Base-by-base conservation (phyloP, 2,797 vertebrate genomes). In the Tenualosa thibaudeaui region DNA sequence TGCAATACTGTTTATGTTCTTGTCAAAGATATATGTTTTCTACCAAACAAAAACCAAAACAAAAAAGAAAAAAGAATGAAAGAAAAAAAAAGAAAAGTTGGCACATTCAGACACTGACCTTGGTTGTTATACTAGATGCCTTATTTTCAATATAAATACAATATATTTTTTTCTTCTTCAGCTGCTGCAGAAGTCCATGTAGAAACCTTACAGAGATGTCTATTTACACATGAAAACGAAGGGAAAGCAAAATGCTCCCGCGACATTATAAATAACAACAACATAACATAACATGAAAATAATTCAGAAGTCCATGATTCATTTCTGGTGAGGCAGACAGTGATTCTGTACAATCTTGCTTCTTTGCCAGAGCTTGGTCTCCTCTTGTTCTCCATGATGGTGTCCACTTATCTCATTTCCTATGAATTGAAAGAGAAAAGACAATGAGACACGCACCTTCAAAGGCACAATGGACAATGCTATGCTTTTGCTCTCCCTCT, bases 61-160 rank as follows among this genome's bases (percentile, higher is more conserved):
- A 68, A 88, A 86, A 85, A 91, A 92, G 93, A 91, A 91, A 92
- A 81, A 56, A n/a, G 31, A 31, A 31, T 0, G 31, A 56, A n/a
- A 53, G 58, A 17, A 43, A 10, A 68, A 88, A 86, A 85, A 91
- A 92, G 93, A 91, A 91, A 92, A 81, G 90, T 95, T 96, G 96
- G 95, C 95, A 96, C 95, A 96, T 96, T 96, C 94, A 95, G 91
- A 96, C 91, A 90, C 92, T 91, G 93, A 91, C 86, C 31, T 90
- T 92, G 89, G 86, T 89, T 88, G 89, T 92, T 89, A 92, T 92
- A 94, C 92, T 86, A 90, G 90, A 90, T 88, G 85, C 91, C 90
- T 91, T 89, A 86, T 88, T 82, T 88, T 78, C 86, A 81, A 94
- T 93, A 95, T 96, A 96, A 96, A 96, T 96, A 96, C 94, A 94